Evolutionary conservation across 2,113 vertebrate species (phyloP).

Genomic region (Nothoprocta perdicaria): DNA sequence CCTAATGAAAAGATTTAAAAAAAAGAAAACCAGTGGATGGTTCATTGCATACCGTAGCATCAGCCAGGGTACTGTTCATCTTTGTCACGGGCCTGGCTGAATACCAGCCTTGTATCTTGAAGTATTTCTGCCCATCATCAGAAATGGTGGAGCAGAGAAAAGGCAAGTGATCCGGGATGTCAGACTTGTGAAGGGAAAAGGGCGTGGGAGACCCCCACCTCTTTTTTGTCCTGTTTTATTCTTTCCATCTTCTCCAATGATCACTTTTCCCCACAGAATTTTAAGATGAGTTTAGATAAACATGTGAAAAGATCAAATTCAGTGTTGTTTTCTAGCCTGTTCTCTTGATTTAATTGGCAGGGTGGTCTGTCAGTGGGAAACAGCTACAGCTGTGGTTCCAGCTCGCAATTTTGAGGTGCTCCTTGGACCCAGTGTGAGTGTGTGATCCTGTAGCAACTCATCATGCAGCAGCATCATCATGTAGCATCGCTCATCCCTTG

Average conservation of each 20-base stretch:
- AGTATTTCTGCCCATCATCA: slow-evolving; percentile 8
- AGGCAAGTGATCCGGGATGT: background rate
- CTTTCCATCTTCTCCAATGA: background rate
- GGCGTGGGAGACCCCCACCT: background rate
- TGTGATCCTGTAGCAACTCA: background rate
- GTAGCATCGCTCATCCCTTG: background rate
- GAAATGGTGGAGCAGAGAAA: background rate
- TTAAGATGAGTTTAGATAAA: background rate
- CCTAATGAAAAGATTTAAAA: slow-evolving; percentile 7
- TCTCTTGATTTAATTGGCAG: background rate
- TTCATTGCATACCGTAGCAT: background rate
- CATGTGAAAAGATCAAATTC: background rate
- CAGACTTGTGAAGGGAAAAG: background rate
- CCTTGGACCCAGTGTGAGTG: background rate
- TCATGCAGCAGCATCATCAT: no score
- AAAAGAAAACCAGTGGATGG: background rate
- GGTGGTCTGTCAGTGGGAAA: background rate
- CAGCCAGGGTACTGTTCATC: slow-evolving; percentile 6
- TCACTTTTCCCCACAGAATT: background rate
- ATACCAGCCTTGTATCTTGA: slow-evolving; percentile 1
- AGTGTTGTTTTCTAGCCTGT: background rate
- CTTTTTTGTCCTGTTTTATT: slow-evolving; percentile 25
- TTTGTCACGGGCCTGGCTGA: background rate
- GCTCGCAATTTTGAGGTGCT: background rate
- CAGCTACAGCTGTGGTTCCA: background rate